These are phyloP conservation scores for Anarhynchus alexandrinus DNA, from an alignment of 2,113 vertebrate species.

Conservation along the genomic window DNA sequence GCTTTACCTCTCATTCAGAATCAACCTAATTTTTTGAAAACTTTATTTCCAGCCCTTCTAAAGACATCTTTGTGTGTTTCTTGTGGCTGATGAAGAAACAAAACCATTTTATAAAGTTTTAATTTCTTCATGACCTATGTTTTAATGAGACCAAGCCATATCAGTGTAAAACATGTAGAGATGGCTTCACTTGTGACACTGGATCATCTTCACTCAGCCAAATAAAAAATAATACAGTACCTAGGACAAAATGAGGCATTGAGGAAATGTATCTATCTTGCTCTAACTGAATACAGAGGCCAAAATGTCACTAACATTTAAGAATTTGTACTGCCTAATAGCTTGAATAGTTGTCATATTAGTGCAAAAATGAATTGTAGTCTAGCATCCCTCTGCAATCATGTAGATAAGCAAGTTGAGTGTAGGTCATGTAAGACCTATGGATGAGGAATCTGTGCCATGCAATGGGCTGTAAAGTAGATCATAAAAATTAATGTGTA, in stretches of 20 bases:
- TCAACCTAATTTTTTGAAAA: neutral
- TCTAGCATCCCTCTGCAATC: neutral
- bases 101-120: neutral
- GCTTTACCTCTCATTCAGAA: neutral
- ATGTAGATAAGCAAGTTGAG: neutral
- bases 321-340: neutral
- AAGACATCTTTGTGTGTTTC: neutral
- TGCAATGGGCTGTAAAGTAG: neutral
- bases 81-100: neutral
- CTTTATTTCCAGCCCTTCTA: neutral
- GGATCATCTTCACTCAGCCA: neutral
- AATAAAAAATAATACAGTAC: neutral
- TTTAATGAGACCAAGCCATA: neutral
- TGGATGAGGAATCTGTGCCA: neutral
- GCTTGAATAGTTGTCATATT: neutral
- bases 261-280: neutral
- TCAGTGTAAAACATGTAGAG: neutral
- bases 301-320: neutral
- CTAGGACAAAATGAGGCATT: neutral
- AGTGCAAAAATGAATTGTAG: neutral
- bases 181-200: neutral
- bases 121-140: neutral
- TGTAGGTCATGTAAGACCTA: neutral
- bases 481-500: neutral
- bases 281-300: neutral